Evolutionary conservation across 2,888 invertebrate genomes (phyloP).

Genomic region (Microplitis manilae): DNA sequence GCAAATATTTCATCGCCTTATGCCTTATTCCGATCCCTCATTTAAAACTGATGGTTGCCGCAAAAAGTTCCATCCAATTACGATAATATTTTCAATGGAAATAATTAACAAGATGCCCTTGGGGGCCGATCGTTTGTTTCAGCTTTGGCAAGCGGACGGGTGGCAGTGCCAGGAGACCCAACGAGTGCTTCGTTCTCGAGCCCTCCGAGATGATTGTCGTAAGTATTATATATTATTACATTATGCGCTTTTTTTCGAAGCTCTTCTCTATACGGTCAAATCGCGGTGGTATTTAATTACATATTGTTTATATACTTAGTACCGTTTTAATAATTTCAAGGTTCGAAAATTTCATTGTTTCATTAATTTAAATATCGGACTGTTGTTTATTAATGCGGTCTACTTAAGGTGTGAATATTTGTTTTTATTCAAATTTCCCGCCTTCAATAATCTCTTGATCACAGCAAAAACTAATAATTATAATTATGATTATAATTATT

Average conservation of each 20-base stretch:
- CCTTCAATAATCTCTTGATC: not conserved
- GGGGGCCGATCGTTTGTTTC: constrained; percentile 69
- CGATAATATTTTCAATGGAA: constrained; percentile 25
- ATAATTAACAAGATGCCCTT: constrained; percentile 45
- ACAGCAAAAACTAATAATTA: too few species aligned
- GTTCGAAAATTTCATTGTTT: not conserved
- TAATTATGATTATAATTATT: too few species aligned
- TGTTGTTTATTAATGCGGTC: not conserved
- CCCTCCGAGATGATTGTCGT: constrained; percentile 92
- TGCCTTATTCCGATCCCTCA: not conserved
- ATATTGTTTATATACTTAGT: not conserved
- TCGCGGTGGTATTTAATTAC: not conserved
- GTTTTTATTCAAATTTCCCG: not conserved
- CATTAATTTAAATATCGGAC: not conserved
- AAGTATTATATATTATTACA: constrained; percentile 70
- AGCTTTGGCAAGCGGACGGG: constrained; percentile 88
- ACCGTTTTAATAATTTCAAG: not conserved
- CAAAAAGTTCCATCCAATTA: constrained; percentile 22
- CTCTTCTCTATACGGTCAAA: not conserved
- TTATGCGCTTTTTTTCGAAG: not conserved
- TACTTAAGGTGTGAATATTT: not conserved
- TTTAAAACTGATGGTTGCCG: not conserved
- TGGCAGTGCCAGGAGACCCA: constrained; percentile 83
- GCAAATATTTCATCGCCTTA: constrained; percentile 16
- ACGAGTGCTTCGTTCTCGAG: constrained; percentile 89